Base-by-base conservation (phyloP, 2,113 vertebrate genomes). In the Sander vitreus region DNA sequence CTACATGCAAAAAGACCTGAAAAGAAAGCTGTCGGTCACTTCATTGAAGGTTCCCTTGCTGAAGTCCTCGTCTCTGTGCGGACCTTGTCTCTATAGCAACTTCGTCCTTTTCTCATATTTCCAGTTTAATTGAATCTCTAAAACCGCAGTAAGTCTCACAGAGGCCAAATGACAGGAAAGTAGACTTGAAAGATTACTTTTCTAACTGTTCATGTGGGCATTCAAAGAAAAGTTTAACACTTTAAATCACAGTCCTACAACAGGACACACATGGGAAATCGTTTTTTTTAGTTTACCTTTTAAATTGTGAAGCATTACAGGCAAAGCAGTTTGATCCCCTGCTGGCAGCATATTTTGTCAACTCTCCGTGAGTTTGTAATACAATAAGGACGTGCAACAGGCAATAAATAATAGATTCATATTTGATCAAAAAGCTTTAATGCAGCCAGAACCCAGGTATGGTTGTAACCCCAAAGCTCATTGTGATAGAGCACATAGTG, bases 401-500 rank as follows among this genome's bases (percentile, higher is more conserved):
- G 73, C 62, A 54, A 19, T 70, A 62, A 85, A 83, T 77, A 83
- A 81, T 63, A 80, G 76, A 79, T 83, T 64, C 33, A 74, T 76
- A 79, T 78, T 78, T 68, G 72, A 84, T 77, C 73, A 73, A 51
- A 69, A 85, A 18, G 68, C 69, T 73, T 83, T 30, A 54, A 64
- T 76, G 80, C 33, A 19, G 15, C 30, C 47, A 25, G 53, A 50
- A 83, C 78, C 50, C 76, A 91, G 91, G 90, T 90, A 64, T 47
- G 84, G 59, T 59, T 81, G 64, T 76, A 80, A 89, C 78, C 80
- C 63, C 74, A 66, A 43, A 83, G 78, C 78, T 75, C 63, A 54
- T 57, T 65, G 83, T 79, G 74, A 84, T 69, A 43, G 67, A 86
- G 68, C 83, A 85, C 80, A 66, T n/a, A 43, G 85, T 62, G 83